phyloP scores from a whole-genome alignment of 2,888 invertebrate species.

The Tenodera sinensis region DNA sequence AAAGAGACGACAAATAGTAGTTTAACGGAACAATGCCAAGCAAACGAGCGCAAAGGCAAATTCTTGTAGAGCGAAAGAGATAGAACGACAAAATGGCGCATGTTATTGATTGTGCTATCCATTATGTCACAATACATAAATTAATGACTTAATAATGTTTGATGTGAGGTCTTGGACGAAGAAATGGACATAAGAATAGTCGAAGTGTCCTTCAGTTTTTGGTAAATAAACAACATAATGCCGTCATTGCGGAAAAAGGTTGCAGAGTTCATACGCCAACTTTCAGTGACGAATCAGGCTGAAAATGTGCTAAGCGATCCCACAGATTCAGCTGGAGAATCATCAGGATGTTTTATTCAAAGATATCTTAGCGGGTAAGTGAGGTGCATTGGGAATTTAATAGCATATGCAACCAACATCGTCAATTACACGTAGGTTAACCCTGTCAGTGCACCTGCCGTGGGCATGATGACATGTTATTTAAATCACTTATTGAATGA shows the following conservation, averaged over 20 bases:
- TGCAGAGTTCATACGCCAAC: constrained; percentile 66
- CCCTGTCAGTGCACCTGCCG: too few species aligned
- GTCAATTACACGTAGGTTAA: too few species aligned
- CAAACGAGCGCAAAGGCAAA: background rate
- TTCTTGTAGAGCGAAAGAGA: background rate
- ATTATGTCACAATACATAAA: background rate
- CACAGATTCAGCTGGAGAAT: constrained; percentile 40
- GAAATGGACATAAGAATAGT: background rate
- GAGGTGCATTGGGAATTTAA: too few species aligned
- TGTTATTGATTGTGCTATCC: background rate
- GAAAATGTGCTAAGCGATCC: constrained; percentile 52
- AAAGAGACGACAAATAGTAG: background rate
- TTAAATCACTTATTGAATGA: too few species aligned
- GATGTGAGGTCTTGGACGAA: background rate
- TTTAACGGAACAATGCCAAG: background rate
- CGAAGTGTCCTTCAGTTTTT: background rate
- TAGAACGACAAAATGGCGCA: background rate
- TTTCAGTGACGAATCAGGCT: constrained; percentile 57
- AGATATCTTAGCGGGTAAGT: constrained; percentile 67
- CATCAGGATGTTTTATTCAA: constrained; percentile 60
- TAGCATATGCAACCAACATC: too few species aligned
- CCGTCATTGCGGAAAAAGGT: constrained; percentile 68
- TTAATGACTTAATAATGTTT: background rate
- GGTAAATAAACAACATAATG: constrained; percentile 45
- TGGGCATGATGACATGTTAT: too few species aligned